Conservation (phyloP, 2,113 vertebrate genomes). For the Oryzias javanicus region DNA sequence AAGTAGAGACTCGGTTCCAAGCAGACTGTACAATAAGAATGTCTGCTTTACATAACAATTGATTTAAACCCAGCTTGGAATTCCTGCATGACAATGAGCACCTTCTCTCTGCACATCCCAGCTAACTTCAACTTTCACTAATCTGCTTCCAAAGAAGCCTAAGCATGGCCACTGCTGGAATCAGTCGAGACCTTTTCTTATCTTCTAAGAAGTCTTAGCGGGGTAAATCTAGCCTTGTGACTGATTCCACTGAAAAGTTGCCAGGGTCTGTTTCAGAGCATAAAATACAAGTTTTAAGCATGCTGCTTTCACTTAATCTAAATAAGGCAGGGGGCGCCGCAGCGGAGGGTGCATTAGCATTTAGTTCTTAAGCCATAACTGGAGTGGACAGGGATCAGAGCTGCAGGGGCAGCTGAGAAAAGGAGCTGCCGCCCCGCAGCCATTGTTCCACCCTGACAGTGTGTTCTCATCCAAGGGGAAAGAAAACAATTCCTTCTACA, state of each 20-base stretch:
- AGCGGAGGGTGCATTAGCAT: neutral
- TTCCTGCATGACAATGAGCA: slow-evolving; percentile 69
- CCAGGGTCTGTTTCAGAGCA: slow-evolving; percentile 7
- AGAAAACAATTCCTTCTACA: slow-evolving; percentile 22
- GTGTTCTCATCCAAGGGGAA: slow-evolving; percentile 27
- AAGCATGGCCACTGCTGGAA: slow-evolving; percentile 17
- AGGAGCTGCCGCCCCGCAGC: slow-evolving; percentile 5
- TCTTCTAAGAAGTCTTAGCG: slow-evolving; percentile 33
- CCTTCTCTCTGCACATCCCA: slow-evolving; percentile 42
- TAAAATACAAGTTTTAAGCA: slow-evolving; percentile 16
- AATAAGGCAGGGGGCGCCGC: slow-evolving; percentile 15
- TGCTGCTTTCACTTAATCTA: slow-evolving; percentile 9
- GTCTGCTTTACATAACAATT: slow-evolving; percentile 70
- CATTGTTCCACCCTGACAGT: slow-evolving; percentile 61
- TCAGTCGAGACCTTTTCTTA: slow-evolving; percentile 30
- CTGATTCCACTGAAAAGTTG: slow-evolving; percentile 15
- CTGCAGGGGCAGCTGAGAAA: slow-evolving; percentile 38
- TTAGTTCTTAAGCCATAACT: slow-evolving; percentile 52
- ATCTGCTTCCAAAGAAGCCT: slow-evolving; percentile 39
- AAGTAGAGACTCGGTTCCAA: slow-evolving; percentile 19
- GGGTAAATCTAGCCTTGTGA: slow-evolving; percentile 32
- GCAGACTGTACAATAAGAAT: slow-evolving; percentile 54
- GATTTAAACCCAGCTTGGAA: slow-evolving; percentile 39
- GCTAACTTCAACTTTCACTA: slow-evolving; percentile 41
- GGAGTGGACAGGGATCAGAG: slow-evolving; percentile 46